phyloP scores from a whole-genome alignment of 2,797 vertebrate species.

The Capromys pilorides region DNA sequence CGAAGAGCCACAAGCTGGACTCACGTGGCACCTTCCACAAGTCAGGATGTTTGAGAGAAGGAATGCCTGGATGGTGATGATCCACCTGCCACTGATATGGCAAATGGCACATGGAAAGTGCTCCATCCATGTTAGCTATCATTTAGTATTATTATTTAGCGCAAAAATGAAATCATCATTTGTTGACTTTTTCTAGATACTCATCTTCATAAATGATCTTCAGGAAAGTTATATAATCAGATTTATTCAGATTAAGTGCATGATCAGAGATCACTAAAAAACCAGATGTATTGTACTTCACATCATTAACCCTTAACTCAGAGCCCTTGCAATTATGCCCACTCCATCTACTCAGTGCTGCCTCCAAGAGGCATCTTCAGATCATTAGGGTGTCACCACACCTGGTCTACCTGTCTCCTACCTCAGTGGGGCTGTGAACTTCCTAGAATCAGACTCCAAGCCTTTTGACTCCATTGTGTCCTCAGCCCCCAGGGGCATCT shows the following conservation, averaged over 20 bases:
- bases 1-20: not conserved
- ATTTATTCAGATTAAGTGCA: not conserved
- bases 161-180: not conserved
- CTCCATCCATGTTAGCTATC: not conserved
- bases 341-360: fast-evolving
- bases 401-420: not conserved
- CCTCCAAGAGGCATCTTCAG: not conserved
- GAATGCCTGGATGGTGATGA: too few species aligned
- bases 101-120: not conserved
- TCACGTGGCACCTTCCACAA: not conserved
- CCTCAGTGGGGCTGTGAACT: not conserved
- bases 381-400: fast-evolving
- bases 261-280: not conserved
- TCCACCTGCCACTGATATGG: not conserved
- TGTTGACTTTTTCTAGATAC: not conserved
- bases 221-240: not conserved
- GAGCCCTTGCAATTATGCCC: not conserved
- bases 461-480: too few species aligned
- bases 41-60: not conserved
- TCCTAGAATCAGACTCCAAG: not conserved
- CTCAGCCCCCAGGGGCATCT: not conserved
- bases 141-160: not conserved
- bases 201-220: not conserved
- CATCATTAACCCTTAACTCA: not conserved
- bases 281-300: not conserved